Conservation (phyloP, 2,113 vertebrate species). For the Muscicapa adusta region DNA sequence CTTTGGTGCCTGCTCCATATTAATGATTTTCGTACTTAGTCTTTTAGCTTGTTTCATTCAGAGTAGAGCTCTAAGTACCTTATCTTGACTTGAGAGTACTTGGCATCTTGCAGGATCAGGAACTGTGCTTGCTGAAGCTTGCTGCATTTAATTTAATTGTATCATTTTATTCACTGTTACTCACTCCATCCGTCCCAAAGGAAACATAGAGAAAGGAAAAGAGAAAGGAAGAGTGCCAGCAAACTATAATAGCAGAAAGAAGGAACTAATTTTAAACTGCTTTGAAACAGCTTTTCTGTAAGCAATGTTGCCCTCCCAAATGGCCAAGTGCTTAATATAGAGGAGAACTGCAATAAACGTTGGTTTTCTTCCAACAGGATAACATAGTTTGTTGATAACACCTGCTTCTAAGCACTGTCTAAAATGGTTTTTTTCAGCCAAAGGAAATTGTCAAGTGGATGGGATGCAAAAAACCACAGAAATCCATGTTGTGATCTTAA, state of each 20-base stretch:
- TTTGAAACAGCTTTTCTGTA: neutral
- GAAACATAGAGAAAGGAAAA: constrained; percentile 6
- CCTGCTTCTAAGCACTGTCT: neutral
- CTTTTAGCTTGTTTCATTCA: constrained; percentile 3
- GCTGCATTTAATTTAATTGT: constrained; percentile 49
- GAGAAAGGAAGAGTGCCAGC: neutral
- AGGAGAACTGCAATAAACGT: neutral
- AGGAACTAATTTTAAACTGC: constrained; percentile 1
- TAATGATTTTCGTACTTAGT: neutral
- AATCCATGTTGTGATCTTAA: neutral
- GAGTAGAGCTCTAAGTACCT: neutral
- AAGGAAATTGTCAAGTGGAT: neutral
- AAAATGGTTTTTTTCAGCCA: neutral
- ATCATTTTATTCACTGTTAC: constrained; percentile 40
- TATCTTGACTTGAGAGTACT: constrained; percentile 26
- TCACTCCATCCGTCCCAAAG: constrained; percentile 6
- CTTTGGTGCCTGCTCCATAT: constrained; percentile 7
- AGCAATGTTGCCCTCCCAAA: neutral
- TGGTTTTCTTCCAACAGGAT: neutral
- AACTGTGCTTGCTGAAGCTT: constrained; percentile 5
- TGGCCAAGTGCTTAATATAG: neutral
- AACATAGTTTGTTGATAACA: neutral
- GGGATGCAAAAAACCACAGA: neutral
- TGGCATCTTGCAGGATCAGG: constrained; percentile 26
- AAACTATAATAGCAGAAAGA: neutral